Evolutionary conservation across 2,888 invertebrate species (phyloP), one percentile per base, ranked within the genome.

Genomic region (Macroteleia sp.): DNA sequence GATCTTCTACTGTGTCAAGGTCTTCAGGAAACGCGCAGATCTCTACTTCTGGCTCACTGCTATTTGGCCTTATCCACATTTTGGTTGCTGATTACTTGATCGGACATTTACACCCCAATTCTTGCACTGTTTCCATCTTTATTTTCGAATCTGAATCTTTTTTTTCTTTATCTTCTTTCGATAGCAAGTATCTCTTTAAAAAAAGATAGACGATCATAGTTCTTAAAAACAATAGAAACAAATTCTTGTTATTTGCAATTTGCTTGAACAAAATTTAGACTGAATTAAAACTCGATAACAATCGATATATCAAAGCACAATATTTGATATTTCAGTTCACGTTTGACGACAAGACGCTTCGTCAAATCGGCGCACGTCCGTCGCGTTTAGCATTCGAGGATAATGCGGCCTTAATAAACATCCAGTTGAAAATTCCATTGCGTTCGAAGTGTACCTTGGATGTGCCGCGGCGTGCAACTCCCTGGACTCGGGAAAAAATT

Each of bases 1-100:
- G 93, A 90, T 95, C 94, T 87, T 94, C 94, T 42, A 87, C 87
- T 77, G 89, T 84, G 39, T 88, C 87, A 67, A 82, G 64, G 34
- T 88, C 85, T 28, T 85, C 84, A 79, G 82, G 79, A 20, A 86
- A 70, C 34, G 17, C 54, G 48, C 79, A 79, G 36, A 71, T 36
- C 17, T 28, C 34, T 52, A 69, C 20, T 30, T 71, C 76, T 16
- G 44, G 9, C 28, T 56, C 59, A 16, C 50, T 78, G 46, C 46
- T 64, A 34, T 78, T 70, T 22, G 42, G 19, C 25, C 42, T 28
- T 14, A 59, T 25, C 36, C 62, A 39, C 77, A 78, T 74, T 44
- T 48, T 71, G 50, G 14, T 16, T 52, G 14, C 10, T 20, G 9
- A 30, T 30, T 9, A 19, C n/a, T 32, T 8, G 14, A 34, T 22